Evolutionary conservation across 1,140 invertebrate species (phyloP).

Genomic region (Camponotus pennsylvanicus): DNA sequence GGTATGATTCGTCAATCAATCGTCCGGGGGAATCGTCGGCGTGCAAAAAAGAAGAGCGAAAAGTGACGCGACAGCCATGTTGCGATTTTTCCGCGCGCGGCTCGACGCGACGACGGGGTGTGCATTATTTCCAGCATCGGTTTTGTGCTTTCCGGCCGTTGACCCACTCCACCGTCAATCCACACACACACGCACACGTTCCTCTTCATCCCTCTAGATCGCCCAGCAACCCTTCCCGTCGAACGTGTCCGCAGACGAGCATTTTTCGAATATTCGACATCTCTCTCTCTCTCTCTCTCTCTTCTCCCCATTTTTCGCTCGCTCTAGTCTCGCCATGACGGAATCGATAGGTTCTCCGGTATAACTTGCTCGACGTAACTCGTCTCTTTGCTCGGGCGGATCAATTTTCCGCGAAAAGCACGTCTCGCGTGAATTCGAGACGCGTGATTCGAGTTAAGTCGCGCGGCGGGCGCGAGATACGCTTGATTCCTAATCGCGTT

Average conservation of each 20-base stretch:
- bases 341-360: constrained; percentile 56
- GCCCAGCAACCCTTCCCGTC: constrained; percentile 8
- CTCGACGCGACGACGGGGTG: constrained; percentile 50
- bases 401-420: constrained; percentile 51
- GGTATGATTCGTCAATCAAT: constrained; percentile 76
- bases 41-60: constrained; percentile 70
- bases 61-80: constrained; percentile 77
- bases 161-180: constrained; percentile 65
- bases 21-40: constrained; percentile 64
- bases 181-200: constrained; percentile 6
- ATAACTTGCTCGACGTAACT: constrained; percentile 54
- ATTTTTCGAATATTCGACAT: constrained; percentile 59
- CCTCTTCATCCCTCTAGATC: constrained; percentile 40
- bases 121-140: constrained; percentile 76
- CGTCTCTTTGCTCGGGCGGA: constrained; percentile 34
- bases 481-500: constrained; percentile 55
- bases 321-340: constrained; percentile 38
- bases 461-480: constrained; percentile 19
- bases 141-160: constrained; percentile 76
- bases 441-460: constrained; percentile 51
- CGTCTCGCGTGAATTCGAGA: background rate
- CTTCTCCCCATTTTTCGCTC: background rate
- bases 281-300: constrained; percentile 13
- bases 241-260: constrained; percentile 45
- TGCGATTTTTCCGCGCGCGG: constrained; percentile 72